Base-by-base conservation (phyloP, 2,113 vertebrate genomes). In the Tyrannus savana region DNA sequence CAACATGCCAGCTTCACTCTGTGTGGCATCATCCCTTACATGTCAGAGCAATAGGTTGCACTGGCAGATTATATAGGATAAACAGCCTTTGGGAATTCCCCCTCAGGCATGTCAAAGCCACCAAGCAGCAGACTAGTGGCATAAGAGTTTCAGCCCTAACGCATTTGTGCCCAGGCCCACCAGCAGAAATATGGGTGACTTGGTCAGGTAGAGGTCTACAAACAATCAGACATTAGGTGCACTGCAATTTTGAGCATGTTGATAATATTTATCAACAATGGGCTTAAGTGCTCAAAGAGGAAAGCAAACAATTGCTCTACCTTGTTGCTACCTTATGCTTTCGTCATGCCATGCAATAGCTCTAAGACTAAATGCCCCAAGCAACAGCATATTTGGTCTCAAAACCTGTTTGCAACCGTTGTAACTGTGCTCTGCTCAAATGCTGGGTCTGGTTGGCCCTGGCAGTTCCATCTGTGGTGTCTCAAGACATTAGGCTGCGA, bases 261-360 rank as follows among this genome's bases (percentile, higher is more conserved):
- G 62, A 19, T 7, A 49, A 14, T 5, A 7, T 25, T 25, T 23
- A 27, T 21, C 58, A 68, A 66, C n/a, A 52, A 44, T 6, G 11
- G 25, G 7, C 14, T 56, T 25, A 28, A 69, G 25, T 71, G 19
- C n/a, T 84, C 37, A 3, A 80, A 82, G 27, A 67, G 12, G 19
- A 80, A 59, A 27, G 39, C 19, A 74, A 84, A 30, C 7, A 46
- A n/a, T 18, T 80, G 31, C 27, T 31, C 13, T 30, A 21, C 6
- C 6, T 24, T 37, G 77, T 59, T 35, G 37, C 37, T 39, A 5
- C 33, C 24, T 78, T 35, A 23, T 2, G 0, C 19, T 81, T 89
- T 35, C 4, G 1, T 63, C 42, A 12, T 50, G 17, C 12, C 19
- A 37, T 9, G n/a, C 2, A 4, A 30, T 33, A n/a, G 4, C 9